Base-by-base conservation (phyloP, 2,797 vertebrate species). In the Buphagus erythrorhynchus region DNA sequence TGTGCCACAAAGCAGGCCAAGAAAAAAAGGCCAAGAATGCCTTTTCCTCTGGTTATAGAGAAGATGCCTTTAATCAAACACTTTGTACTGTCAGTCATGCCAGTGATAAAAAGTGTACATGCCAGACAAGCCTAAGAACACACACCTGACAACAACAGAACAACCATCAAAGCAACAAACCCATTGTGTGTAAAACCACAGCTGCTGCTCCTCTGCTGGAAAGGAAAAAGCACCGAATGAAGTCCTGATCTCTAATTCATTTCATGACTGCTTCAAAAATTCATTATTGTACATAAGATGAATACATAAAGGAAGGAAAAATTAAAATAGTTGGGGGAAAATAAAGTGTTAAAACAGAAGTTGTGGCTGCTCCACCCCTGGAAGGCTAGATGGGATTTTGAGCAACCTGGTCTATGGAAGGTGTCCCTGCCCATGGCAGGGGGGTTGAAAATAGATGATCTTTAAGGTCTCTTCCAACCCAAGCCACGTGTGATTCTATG, bases 201-300 rank as follows among this genome's bases (percentile, higher is more conserved):
- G 54, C 22, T 63, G 72, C 59, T 65, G 46, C 51, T 83, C 28
- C 42, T 52, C 55, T 26, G 42, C 63, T 52, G 51, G 24, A 71
- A 65, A 85, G 33, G 17, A 55, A 62, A 24, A 61, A 25, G 9
- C 51, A 61, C 19, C 9, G 4, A 76, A 55, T 29, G 3, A 65
- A 79, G n/a, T 6, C 20, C 31, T 28, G 21, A 55, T 40, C 35
- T 58, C 48, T 7, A 33, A 40, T 36, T 48, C 5, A 52, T 33
- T 51, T 48, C 16, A 33, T 2, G 11, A 45, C 33, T 31, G 21
- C 38, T 68, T 79, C 31, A 82, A 82, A 92, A 71, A 69, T 7
- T 14, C 35, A 38, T 7, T 2, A 28, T 17, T 2, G 0, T 24
- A 31, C 4, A 12, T 1, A 45, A 40, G 24, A 55, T 14, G 3